Evolutionary conservation across 2,888 invertebrate species (phyloP), one percentile per base, ranked within the genome.

Genomic region (Apamea crenata): DNA sequence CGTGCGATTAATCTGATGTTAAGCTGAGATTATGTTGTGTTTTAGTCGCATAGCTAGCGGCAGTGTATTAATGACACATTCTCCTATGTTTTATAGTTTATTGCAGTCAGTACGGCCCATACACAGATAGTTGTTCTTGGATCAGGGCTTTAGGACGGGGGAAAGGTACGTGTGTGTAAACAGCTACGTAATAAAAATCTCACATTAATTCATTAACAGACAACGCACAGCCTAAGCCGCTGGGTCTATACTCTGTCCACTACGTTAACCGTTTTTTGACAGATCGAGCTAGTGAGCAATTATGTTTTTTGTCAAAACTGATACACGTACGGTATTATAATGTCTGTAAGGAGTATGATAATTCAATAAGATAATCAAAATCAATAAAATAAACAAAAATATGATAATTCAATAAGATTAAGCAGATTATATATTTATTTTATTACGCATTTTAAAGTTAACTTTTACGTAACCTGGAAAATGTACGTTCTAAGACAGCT

Each of bases 11-110:
- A 77, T 86, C 44, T 66, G 80, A 80, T 77, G 56, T 65, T 79
- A 79, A 80, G 68, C 80, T 61, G 47, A 82, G 82, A 76, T 83
- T 74, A 83, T 63, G 56, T 56, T 61, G 59, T 76, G 76, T 86
- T 85, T 81, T 77, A 85, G 77, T 65, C 85, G 67, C 65, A 66
- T 76, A 76, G 76, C 80, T 73, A 21, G 72, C 12, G 80, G 84
- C 84, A 53, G 59, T 75, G 65, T 69, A 84, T 80, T 80, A 80
- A 69, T 80, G 68, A 72, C n/a, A 72, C 40, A 56, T 44, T 74
- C 61, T 65, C n/a, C 40, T 36, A 59, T 74, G n/a, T 29, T 77
- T 74, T 75, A 61, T 32, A 32, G 63, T 69, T 70, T 79, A 70
- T 47, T 36, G 70, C 14, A 63, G 44, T n/a, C 21, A 4, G 36